Percentiles rank a stretch among this genome's conserved stretches.
These are phyloP conservation scores for Heliconius cydno DNA, from an alignment of 2,888 invertebrate genomes.

Conservation along the genomic window DNA sequence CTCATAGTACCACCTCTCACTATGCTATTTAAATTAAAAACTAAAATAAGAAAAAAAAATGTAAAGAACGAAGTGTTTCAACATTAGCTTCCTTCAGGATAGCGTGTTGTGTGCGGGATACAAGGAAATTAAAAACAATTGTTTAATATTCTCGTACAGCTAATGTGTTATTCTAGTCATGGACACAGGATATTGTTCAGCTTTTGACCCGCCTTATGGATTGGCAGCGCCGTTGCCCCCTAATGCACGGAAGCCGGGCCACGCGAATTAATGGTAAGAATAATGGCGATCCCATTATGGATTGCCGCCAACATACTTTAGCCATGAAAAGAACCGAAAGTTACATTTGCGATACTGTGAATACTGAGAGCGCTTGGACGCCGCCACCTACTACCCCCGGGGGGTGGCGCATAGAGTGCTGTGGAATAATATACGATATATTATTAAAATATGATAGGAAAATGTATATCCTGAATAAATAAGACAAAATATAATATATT, in stretches of 20 bases:
- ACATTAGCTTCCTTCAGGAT: no score
- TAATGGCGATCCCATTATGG: constrained; percentile 84
- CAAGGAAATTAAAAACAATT: neutral
- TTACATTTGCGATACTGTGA: constrained; percentile 84
- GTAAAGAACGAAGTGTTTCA: no score
- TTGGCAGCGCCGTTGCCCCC: constrained; percentile 78
- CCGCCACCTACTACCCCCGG: constrained; percentile 58
- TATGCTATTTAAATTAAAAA: constrained; percentile 3
- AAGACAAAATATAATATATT: neutral
- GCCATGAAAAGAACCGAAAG: constrained; percentile 84
- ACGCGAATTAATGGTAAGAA: constrained; percentile 84
- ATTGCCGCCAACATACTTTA: constrained; percentile 85
- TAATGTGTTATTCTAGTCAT: constrained; percentile 47
- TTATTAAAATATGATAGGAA: constrained; percentile 7
- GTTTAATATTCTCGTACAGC: constrained; percentile 33
- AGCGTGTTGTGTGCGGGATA: no score
- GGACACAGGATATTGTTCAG: constrained; percentile 49
- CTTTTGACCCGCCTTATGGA: constrained; percentile 67
- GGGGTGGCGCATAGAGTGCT: constrained; percentile 58
- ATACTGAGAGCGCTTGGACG: constrained; percentile 79
- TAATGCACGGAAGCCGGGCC: constrained; percentile 83
- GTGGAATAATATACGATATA: constrained; percentile 25
- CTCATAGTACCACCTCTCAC: constrained; percentile 26
- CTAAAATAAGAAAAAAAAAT: no score
- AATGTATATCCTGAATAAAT: neutral